phyloP scores from a whole-genome alignment of 2,113 vertebrate species.

The Microcebus lehilahytsara region DNA sequence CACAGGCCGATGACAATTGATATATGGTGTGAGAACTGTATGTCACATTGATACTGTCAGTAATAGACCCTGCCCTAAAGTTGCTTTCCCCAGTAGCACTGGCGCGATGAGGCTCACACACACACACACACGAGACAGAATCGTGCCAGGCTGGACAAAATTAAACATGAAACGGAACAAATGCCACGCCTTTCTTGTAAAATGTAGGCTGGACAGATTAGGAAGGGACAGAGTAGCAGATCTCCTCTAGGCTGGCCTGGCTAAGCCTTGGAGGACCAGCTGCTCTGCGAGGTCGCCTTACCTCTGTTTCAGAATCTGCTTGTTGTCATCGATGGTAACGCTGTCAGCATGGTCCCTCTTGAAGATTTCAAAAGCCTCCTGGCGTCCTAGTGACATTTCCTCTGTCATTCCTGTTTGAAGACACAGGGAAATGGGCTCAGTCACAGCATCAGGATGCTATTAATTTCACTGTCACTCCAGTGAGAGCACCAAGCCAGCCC shows the following conservation, averaged over 20 bases:
- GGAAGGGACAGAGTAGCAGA: fast-evolving
- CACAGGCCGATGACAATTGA: not conserved
- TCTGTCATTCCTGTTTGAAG: slow-evolving; percentile 70
- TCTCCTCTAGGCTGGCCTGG: not conserved
- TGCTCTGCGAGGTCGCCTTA: slow-evolving; percentile 70
- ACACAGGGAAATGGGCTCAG: slow-evolving; percentile 51
- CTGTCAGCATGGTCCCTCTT: slow-evolving; percentile 88
- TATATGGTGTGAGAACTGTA: fast-evolving
- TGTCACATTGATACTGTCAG: too few species aligned
- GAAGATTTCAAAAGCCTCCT: slow-evolving; percentile 95
- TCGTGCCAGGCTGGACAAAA: not conserved
- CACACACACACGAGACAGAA: not conserved
- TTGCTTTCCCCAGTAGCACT: not conserved
- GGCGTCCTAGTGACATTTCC: slow-evolving; percentile 88
- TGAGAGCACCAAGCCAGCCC: slow-evolving; percentile 18
- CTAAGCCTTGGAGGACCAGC: not conserved
- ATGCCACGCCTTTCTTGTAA: not conserved
- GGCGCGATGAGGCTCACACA: not conserved
- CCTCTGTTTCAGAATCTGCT: slow-evolving; percentile 91
- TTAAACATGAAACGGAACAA: not conserved
- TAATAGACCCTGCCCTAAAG: not conserved
- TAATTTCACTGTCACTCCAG: slow-evolving; percentile 50
- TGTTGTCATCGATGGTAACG: slow-evolving; percentile 91
- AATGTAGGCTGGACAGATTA: not conserved
- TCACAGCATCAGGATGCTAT: slow-evolving; percentile 19